These are phyloP conservation scores for Ptychadena robeensis DNA, from an alignment of 2,797 vertebrate species.

Conservation along the genomic window DNA sequence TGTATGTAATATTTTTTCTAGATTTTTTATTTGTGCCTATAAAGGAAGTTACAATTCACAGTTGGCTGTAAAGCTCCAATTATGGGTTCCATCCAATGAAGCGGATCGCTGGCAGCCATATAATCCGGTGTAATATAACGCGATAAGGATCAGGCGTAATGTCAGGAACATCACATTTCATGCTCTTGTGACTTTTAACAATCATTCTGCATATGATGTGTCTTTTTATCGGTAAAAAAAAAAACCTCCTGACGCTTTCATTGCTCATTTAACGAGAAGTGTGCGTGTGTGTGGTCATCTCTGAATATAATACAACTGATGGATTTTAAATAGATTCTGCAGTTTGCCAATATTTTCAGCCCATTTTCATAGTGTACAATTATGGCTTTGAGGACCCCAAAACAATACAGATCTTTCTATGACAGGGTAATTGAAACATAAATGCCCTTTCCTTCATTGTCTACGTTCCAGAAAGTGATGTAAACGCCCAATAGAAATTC, in stretches of 20 bases:
- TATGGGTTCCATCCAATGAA: slow-evolving; percentile 23
- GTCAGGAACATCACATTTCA: slow-evolving; percentile 8
- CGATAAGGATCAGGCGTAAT: slow-evolving; percentile 7
- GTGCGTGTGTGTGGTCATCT: too few relatives aligned
- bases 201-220: background rate
- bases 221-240: background rate
- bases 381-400: background rate
- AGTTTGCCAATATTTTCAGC: background rate
- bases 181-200: background rate
- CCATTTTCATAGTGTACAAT: background rate
- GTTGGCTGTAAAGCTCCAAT: slow-evolving; percentile 5
- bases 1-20: background rate
- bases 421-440: background rate
- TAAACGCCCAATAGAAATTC: background rate
- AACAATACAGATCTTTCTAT: background rate
- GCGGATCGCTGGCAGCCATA: slow-evolving; percentile 6
- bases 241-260: background rate
- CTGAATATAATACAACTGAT: background rate
- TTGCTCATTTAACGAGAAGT: background rate
- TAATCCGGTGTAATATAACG: background rate
- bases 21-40: background rate
- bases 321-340: background rate
- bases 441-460: background rate
- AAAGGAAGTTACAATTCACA: slow-evolving; percentile 12
- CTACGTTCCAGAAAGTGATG: background rate